phyloP scores from a whole-genome alignment of 2,888 invertebrate genomes.

The Hipparchia sbordonii region DNA sequence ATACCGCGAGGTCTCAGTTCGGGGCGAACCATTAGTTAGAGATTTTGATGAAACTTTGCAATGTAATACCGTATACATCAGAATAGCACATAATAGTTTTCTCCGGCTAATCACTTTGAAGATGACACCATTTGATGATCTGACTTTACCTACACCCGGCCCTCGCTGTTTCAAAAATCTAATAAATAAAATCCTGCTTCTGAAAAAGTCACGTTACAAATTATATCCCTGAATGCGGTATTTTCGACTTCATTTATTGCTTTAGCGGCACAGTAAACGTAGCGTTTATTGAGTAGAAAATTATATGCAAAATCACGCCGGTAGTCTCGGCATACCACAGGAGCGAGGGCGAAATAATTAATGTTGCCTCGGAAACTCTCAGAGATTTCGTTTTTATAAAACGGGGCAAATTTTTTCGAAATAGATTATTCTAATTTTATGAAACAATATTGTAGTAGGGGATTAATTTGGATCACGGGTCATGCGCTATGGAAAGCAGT shows the following conservation, averaged over 20 bases:
- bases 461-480: slow-evolving; percentile 72
- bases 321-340: slow-evolving; percentile 61
- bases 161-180: too few species aligned
- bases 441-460: slow-evolving; percentile 67
- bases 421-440: slow-evolving; percentile 65
- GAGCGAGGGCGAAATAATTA: slow-evolving; percentile 68
- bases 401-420: slow-evolving; percentile 53
- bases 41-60: too few species aligned
- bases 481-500: slow-evolving; percentile 71
- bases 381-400: slow-evolving; percentile 55
- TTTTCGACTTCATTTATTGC: slow-evolving; percentile 39
- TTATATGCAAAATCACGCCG: slow-evolving; percentile 80
- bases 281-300: slow-evolving; percentile 74
- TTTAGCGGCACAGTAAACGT: slow-evolving; percentile 48
- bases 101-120: too few species aligned
- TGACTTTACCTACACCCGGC: too few species aligned
- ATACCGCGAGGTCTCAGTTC: too few species aligned
- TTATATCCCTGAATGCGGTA: slow-evolving; percentile 14
- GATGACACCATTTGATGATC: too few species aligned
- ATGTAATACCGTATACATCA: too few species aligned
- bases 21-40: too few species aligned
- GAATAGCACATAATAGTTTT: too few species aligned
- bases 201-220: neutral
- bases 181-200: slow-evolving; percentile 1
- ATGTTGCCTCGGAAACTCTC: slow-evolving; percentile 62